Percentiles rank a stretch among this genome's conserved stretches.
Evolutionary conservation across 2,888 invertebrate genomes (phyloP).

Genomic region (Drosophila formosana): DNA sequence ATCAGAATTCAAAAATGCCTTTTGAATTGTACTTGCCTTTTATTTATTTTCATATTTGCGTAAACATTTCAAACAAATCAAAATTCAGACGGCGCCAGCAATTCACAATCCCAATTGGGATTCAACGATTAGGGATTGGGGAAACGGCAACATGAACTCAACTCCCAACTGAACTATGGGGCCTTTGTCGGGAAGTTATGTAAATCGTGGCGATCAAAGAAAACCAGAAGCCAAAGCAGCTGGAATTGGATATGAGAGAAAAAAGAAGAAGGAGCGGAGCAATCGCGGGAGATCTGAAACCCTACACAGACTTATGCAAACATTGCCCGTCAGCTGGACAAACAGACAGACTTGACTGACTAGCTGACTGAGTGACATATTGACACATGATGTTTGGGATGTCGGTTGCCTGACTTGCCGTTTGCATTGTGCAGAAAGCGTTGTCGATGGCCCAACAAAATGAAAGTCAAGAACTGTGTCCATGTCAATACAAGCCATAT

Average conservation of each 20-base stretch:
- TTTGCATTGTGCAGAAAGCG: conserved; percentile 48
- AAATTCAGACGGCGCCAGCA: conserved; percentile 78
- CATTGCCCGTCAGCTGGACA: conserved; percentile 55
- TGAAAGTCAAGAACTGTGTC: conserved; percentile 80
- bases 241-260: neutral
- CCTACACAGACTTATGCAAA: conserved; percentile 67
- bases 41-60: conserved; percentile 70
- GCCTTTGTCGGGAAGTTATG: conserved; percentile 75
- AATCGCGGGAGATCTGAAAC: conserved; percentile 44
- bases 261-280: conserved; percentile 2
- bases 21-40: conserved; percentile 37
- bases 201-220: conserved; percentile 71
- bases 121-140: conserved; percentile 14
- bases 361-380: conserved; percentile 74
- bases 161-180: conserved; percentile 30
- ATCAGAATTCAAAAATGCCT: neutral
- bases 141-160: conserved; percentile 21
- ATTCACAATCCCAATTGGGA: conserved; percentile 53
- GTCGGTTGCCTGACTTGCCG: conserved; percentile 34
- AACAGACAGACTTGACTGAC: conserved; percentile 12
- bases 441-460: conserved; percentile 60
- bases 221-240: conserved; percentile 26
- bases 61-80: conserved; percentile 63
- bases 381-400: conserved; percentile 68
- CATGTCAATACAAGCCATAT: conserved; percentile 79